Evolutionary conservation across 2,888 invertebrate genomes (phyloP), one percentile per base, ranked within the genome.

Genomic region (Microplitis deprimator): DNA sequence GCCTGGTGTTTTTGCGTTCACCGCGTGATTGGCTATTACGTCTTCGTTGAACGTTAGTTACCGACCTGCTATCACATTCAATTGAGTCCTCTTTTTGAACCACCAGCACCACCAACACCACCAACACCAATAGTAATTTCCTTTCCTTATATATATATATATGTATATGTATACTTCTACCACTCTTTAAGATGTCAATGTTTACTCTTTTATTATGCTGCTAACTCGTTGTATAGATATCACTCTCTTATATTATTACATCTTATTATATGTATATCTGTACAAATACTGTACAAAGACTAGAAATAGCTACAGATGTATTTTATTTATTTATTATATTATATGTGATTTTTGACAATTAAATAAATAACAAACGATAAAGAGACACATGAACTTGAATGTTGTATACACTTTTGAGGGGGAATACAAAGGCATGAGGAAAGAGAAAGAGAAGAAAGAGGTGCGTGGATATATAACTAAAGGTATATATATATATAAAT

Each of bases 1-100:
- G 29, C 29, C 29, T 29, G 29, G 80, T 83, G 85, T 89, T 89
- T 88, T 89, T 89, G 86, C 85, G 82, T 84, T 81, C 81, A 82
- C 82, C 84, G 83, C 85, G 85, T 89, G 89, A 89, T 89, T 89
- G 89, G 88, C 89, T 87, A 89, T 89, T 89, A 89, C 86, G 85
- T 85, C 87, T 87, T 86, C 83, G 87, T 86, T 86, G 83, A 83
- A 82, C 79, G 80, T 82, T 85, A 83, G 83, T 85, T 85, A 85
- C 82, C 83, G 83, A 80, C 80, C 82, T 76, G 74, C 82, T 83
- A 80, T 84, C 84, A 82, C 82, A 82, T 84, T 82, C 84, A 85
- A 88, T 88, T 87, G 86, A 87, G 88, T 85, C 84, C 82, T 88
- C 85, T 84, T 81, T 81, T 79, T 77, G 29, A 29, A 29, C 29